Base-by-base conservation (phyloP, 2,797 vertebrate genomes). In the Chiloscyllium punctatum region DNA sequence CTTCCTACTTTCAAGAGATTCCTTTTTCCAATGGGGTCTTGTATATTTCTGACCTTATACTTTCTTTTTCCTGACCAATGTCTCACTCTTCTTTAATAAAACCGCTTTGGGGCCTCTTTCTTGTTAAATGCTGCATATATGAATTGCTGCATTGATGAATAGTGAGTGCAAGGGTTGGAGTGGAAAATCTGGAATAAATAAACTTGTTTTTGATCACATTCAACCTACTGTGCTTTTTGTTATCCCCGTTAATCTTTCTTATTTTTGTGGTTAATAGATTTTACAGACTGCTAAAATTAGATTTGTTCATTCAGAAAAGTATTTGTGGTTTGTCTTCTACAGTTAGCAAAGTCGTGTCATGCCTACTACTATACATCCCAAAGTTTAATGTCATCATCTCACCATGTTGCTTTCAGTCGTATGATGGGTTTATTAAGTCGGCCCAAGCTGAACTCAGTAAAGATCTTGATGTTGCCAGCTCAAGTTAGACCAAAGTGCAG, bases 351-450 rank as follows among this genome's bases (percentile, higher is more conserved):
- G 1, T 48, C 16, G 18, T 18, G 48, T 84, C 0, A 42, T 23
- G 37, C 30, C 13, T 90, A 13, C 4, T 90, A 90, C 25, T 90
- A n/a, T n/a, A 88, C 30, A 30, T 91, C 53, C 16, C 13, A 66
- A n/a, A 21, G 18, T 69, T 92, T 92, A 23, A 25, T 66, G n/a
- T 69, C 25, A 2, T 37, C 1, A n/a, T n/a, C n/a, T n/a, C n/a
- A n/a, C n/a, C n/a, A n/a, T n/a, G n/a, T n/a, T n/a, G n/a, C n/a
- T 37, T 96, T 53, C 95, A 99, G 99, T 98, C 98, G 0, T 99
- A 99, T 37, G 98, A 99, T 97, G 98, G 98, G 96, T 99, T 99
- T 96, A 99, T 99, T 96, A 98, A 99, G 97, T 1, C 0, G 1
- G 42, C 99, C 1, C 98, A 99, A 97, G 98, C 98, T 69, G 99